Percentiles rank a stretch among this genome's conserved stretches.
phyloP scores from a whole-genome alignment of 2,888 invertebrate genomes.

The Noctua comes region DNA sequence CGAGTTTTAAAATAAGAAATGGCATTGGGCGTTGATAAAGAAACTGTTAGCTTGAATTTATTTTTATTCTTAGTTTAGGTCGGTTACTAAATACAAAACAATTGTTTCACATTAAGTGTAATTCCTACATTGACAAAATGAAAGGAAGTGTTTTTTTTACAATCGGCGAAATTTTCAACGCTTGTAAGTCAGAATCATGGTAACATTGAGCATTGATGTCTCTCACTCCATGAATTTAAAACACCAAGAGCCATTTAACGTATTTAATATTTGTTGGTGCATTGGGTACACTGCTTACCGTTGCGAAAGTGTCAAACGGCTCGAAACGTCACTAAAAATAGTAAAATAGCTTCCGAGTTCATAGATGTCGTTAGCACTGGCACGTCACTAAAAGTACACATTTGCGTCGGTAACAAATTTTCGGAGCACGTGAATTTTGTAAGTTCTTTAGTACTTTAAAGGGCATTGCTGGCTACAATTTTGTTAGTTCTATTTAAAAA shows the following conservation, averaged over 20 bases:
- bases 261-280: not conserved
- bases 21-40: not conserved
- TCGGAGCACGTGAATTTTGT: conserved; percentile 22
- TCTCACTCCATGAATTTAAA: not conserved
- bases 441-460: conserved; percentile 1
- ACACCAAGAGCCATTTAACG: not conserved
- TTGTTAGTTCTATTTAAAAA: too few species aligned
- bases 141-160: not conserved
- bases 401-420: conserved; percentile 31
- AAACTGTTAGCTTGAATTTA: not conserved
- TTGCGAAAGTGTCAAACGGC: conserved; percentile 56
- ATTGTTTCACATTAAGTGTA: not conserved
- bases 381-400: conserved; percentile 38
- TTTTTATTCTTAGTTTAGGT: not conserved
- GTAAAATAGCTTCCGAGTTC: conserved; percentile 75
- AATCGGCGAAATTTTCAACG: not conserved
- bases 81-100: not conserved
- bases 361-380: conserved; percentile 73
- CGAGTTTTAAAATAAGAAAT: not conserved
- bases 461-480: not conserved
- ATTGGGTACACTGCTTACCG: conserved; percentile 22
- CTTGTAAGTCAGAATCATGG: not conserved
- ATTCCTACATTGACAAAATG: not conserved
- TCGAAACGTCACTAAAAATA: conserved; percentile 66
- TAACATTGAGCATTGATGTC: not conserved